Evolutionary conservation across 2,113 vertebrate species (phyloP).

Genomic region (Brachypteracias leptosomus): DNA sequence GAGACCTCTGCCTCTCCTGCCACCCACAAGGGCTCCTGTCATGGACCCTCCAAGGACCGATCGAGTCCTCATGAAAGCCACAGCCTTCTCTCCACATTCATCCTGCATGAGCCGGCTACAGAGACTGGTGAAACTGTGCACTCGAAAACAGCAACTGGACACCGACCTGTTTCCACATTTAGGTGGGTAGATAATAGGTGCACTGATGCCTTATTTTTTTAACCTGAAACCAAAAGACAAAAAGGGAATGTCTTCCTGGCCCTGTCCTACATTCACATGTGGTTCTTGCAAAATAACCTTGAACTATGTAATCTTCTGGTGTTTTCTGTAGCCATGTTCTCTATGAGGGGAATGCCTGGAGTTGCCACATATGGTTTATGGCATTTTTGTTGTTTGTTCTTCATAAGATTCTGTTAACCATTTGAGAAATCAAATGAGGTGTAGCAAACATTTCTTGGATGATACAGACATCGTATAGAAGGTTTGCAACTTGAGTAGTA

Average conservation of each 20-base stretch:
- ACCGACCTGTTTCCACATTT: slow-evolving; percentile 95
- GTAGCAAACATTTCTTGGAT: background rate
- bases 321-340: background rate
- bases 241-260: background rate
- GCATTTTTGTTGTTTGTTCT: background rate
- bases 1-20: slow-evolving; percentile 81
- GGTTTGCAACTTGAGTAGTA: background rate
- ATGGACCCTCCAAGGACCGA: slow-evolving; percentile 76
- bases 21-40: slow-evolving; percentile 76
- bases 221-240: background rate
- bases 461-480: background rate
- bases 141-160: slow-evolving; percentile 87
- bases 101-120: slow-evolving; percentile 91
- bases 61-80: slow-evolving; percentile 89
- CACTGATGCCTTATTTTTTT: background rate
- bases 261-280: background rate
- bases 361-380: background rate
- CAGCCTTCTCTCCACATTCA: slow-evolving; percentile 87
- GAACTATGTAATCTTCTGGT: background rate
- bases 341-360: background rate
- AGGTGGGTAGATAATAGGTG: slow-evolving; percentile 75
- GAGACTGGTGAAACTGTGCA: slow-evolving; percentile 95
- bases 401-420: background rate
- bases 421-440: background rate
- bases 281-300: background rate